Evolutionary conservation across 1,140 invertebrate genomes (phyloP), one percentile per base, ranked within the genome.

Genomic region (Panonychus citri): DNA sequence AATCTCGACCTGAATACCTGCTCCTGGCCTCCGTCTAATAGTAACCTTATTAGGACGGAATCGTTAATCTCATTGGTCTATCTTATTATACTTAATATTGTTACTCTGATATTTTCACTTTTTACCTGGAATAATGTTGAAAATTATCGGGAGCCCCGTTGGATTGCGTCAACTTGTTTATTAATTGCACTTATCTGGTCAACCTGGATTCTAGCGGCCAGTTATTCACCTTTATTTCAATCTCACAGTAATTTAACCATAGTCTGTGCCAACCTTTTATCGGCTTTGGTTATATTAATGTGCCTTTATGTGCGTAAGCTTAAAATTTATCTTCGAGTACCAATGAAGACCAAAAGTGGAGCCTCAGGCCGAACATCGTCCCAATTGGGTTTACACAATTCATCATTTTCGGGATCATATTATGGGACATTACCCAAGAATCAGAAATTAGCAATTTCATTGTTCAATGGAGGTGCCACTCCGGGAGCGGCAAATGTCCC

Each of bases 61-160:
- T 65, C 74, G 5, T 65, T 74, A 17, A 60, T 75, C 19, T 73
- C 73, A 0, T 64, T 74, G 10, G 62, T 70, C 4, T 74, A 74
- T 58, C 64, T 73, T n/a, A 70, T 74, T 66, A 62, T 73, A 17
- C 65, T 75, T 2, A 65, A 74, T n/a, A 59, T 67, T 17, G 62
- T 72, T 10, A 69, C 66, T 13, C 60, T 70, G 3, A 57, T 71
- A 19, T 65, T 75, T 58, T 68, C 70, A 10, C 28, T 70, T 12
- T 53, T 72, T 21, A 66, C 70, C 3, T 73, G 69, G 68, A 65
- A 71, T 53, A 66, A 26, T 54, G 64, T 67, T 17, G 67, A 63
- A 40, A 60, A 61, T 56, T 58, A 69, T 55, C 63, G 62, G 24
- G 73, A 74, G 60, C 69, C 71, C 7, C 63, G 73, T 19, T 74